Conservation (phyloP, 2,888 invertebrate genomes). For the Arge pagana region DNA sequence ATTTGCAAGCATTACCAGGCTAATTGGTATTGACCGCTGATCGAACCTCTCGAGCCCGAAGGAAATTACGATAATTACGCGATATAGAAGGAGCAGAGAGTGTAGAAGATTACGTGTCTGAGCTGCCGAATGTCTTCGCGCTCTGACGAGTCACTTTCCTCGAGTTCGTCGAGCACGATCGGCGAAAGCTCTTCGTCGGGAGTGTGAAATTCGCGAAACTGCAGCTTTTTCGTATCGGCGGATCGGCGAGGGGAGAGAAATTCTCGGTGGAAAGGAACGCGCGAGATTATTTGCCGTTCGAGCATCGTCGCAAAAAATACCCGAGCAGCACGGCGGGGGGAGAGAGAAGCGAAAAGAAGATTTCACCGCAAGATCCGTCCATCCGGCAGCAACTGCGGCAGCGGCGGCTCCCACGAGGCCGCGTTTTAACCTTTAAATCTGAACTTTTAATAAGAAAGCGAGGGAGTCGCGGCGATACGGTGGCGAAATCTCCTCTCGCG, state of each 20-base stretch:
- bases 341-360: not conserved
- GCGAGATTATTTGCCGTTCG: not conserved
- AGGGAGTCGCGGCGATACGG: conserved; percentile 42
- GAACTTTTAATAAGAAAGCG: conserved; percentile 54
- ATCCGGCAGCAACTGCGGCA: no score
- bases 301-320: not conserved
- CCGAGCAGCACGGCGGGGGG: not conserved
- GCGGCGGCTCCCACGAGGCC: conserved; percentile 19
- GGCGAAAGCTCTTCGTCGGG: no score
- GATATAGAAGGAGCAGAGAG: conserved; percentile 8
- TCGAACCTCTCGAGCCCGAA: not conserved
- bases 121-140: no score
- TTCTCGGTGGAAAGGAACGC: not conserved
- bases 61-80: conserved; percentile 19
- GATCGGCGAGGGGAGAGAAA: not conserved
- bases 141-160: no score
- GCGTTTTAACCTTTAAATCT: conserved; percentile 10
- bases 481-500: no score
- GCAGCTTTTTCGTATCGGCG: no score
- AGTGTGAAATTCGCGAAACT: no score
- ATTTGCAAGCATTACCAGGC: not conserved
- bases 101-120: no score
- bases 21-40: conserved; percentile 4
- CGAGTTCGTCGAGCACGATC: no score
- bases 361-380: conserved; percentile 8